These are phyloP conservation scores for Hapalemur alaotrensis DNA, from an alignment of 2,797 vertebrate genomes.

Conservation along the genomic window DNA sequence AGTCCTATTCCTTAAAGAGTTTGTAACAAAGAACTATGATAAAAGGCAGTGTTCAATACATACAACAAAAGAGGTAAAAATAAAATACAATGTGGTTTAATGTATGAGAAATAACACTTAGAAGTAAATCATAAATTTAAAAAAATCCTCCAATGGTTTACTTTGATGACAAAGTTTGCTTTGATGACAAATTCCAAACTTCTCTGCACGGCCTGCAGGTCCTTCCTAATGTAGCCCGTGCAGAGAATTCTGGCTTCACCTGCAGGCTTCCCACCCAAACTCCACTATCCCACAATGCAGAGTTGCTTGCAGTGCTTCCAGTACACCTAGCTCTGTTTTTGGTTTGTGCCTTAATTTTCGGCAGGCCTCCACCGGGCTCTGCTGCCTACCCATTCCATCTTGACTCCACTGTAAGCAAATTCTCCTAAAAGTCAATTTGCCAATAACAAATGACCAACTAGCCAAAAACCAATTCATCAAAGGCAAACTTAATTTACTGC, in stretches of 20 bases:
- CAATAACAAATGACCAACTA: neutral
- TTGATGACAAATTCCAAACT: accelerated
- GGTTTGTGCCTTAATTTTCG: neutral
- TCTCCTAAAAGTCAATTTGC: neutral
- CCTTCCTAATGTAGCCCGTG: accelerated
- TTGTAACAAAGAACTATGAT: accelerated
- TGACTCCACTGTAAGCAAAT: neutral
- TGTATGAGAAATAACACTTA: accelerated
- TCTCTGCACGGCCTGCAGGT: neutral
- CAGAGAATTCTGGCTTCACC: accelerated
- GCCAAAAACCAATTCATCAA: neutral
- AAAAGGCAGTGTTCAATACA: accelerated
- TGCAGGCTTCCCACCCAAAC: accelerated
- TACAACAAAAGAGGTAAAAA: too few species aligned
- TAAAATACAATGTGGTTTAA: accelerated
- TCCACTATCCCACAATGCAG: accelerated
- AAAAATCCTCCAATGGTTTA: accelerated
- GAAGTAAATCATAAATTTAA: neutral
- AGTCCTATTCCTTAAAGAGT: accelerated
- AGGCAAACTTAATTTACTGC: neutral
- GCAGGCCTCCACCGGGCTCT: neutral
- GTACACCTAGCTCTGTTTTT: accelerated
- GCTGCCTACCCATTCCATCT: neutral
- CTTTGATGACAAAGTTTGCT: accelerated
- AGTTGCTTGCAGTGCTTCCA: accelerated